Conservation (phyloP, 1,140 invertebrate species). For the Apocrypta bakeri region DNA sequence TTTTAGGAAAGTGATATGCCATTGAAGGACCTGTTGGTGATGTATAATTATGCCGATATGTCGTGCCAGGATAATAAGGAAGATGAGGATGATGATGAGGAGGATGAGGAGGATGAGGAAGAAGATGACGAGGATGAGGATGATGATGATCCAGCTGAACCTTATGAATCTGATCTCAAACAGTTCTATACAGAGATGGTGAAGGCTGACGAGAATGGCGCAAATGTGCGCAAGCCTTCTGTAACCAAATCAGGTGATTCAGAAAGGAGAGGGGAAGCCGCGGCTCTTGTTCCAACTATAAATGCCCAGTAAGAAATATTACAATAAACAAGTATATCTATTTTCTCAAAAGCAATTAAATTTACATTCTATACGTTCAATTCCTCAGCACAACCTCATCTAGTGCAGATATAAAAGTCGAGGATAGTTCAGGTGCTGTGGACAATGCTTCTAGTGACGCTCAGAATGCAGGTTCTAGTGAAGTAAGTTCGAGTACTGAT, state of each 20-base stretch:
- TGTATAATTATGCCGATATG: slow-evolving; percentile 84
- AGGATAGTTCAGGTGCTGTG: background rate
- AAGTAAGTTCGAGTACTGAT: slow-evolving; percentile 50
- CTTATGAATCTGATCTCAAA: slow-evolving; percentile 70
- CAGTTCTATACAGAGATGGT: slow-evolving; percentile 77
- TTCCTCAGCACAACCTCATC: background rate
- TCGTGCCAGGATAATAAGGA: slow-evolving; percentile 58
- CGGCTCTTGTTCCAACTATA: background rate
- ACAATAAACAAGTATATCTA: background rate
- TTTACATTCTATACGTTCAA: background rate
- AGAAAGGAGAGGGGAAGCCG: slow-evolving; percentile 1
- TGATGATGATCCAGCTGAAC: slow-evolving; percentile 61
- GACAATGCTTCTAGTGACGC: background rate
- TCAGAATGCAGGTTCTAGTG: background rate
- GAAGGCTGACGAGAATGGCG: slow-evolving; percentile 70
- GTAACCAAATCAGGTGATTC: slow-evolving; percentile 14
- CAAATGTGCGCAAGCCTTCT: slow-evolving; percentile 33
- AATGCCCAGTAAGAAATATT: slow-evolving; percentile 29
- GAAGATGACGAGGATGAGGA: slow-evolving; percentile 67
- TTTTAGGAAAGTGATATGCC: slow-evolving; percentile 90
- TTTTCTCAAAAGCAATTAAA: background rate
- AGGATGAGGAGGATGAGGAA: slow-evolving; percentile 73
- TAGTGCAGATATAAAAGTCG: slow-evolving; percentile 16
- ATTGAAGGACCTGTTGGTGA: slow-evolving; percentile 90
- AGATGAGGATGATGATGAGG: slow-evolving; percentile 72